A percentile compares a stretch with the other conserved stretches of the same genome.
These are phyloP conservation scores for Zeus faber DNA, from an alignment of 2,113 vertebrate genomes.

Conservation along the genomic window DNA sequence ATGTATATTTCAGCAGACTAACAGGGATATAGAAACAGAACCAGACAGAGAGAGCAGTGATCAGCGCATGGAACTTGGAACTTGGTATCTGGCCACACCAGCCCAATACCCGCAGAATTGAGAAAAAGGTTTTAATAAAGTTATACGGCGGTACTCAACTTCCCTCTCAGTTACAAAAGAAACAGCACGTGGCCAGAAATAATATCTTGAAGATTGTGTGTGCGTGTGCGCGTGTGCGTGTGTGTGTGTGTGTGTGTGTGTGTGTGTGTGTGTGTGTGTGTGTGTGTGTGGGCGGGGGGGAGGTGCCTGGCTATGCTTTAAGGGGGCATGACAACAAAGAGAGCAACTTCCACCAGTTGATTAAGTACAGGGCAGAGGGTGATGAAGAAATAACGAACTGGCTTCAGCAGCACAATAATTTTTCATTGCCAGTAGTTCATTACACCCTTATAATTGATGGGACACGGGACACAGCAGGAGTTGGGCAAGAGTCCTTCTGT, in stretches of 20 bases:
- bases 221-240: too few relatives aligned
- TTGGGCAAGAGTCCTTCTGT: constrained; percentile 19
- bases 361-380: constrained; percentile 1
- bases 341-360: background rate
- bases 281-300: constrained; percentile 6
- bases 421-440: constrained; percentile 13
- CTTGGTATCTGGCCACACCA: constrained; percentile 1
- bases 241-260: too few relatives aligned
- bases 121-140: background rate
- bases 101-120: background rate
- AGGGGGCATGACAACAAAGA: constrained; percentile 4
- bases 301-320: constrained; percentile 2
- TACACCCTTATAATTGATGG: constrained; percentile 12
- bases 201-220: too few relatives aligned
- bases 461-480: constrained; percentile 12
- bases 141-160: background rate
- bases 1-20: background rate
- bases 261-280: too few relatives aligned
- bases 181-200: background rate
- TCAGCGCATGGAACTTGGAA: background rate
- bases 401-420: constrained; percentile 5
- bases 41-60: background rate
- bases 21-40: background rate
- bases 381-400: background rate
- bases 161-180: background rate